These are phyloP conservation scores for Dolichotis patagonum DNA, from an alignment of 2,113 vertebrate species.

Conservation along the genomic window DNA sequence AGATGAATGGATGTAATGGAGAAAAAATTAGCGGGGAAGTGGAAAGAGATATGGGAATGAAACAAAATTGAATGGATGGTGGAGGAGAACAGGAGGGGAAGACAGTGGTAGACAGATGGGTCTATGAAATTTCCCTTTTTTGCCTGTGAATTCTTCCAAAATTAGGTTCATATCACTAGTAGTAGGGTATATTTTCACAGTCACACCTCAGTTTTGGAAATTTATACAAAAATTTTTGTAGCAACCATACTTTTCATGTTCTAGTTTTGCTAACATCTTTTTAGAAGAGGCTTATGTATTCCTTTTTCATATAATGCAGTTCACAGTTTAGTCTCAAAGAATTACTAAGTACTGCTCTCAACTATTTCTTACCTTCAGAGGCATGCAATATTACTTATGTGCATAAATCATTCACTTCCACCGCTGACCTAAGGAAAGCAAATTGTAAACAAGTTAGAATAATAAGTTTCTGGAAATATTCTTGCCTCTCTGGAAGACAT, in stretches of 20 bases:
- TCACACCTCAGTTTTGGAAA: not conserved
- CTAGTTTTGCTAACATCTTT: not conserved
- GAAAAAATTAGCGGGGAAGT: not conserved
- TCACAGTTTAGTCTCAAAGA: not conserved
- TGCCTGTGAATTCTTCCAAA: not conserved
- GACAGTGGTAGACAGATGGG: accelerated
- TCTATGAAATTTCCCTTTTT: not conserved
- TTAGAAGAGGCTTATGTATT: not conserved
- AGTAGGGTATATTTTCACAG: not conserved
- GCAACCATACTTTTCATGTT: not conserved
- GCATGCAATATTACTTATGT: conserved; percentile 16
- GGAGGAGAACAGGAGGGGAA: not conserved
- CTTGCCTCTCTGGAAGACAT: not conserved
- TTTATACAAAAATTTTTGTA: not conserved
- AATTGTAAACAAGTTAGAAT: conserved; percentile 33
- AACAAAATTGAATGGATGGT: not conserved
- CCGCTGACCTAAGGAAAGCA: not conserved
- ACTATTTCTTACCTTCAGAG: not conserved
- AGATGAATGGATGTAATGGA: accelerated
- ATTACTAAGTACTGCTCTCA: not conserved
- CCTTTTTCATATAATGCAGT: conserved; percentile 12
- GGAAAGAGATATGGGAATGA: not conserved
- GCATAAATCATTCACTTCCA: conserved; percentile 22
- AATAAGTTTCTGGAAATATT: not conserved
- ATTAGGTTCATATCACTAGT: not conserved